These are phyloP conservation scores for Alosa sapidissima DNA, from an alignment of 2,797 vertebrate species.

Conservation along the genomic window DNA sequence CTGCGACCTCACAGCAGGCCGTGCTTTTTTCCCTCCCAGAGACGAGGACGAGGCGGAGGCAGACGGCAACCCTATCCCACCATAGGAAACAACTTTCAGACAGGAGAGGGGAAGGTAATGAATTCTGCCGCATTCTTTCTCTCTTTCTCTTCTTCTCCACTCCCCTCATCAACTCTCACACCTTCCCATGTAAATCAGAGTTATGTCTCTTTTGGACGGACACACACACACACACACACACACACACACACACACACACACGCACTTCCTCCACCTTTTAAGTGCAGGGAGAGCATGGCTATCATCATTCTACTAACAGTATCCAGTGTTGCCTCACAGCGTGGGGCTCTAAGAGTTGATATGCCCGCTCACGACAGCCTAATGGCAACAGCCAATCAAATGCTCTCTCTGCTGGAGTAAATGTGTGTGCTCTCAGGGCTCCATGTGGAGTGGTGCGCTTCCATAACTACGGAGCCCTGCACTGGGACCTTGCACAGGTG, in stretches of 20 bases:
- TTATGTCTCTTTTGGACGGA: background rate
- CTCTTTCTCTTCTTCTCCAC: constrained; percentile 1
- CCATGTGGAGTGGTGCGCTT: background rate
- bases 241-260: constrained; percentile 12
- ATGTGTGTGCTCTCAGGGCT: background rate
- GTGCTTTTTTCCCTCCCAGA: constrained; percentile 21
- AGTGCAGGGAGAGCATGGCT: background rate
- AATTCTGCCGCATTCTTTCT: constrained; percentile 33
- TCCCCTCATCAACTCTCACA: background rate
- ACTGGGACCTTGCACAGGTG: background rate
- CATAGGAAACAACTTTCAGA: constrained; percentile 40
- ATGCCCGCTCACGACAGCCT: background rate
- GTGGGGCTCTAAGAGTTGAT: background rate
- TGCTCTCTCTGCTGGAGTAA: background rate
- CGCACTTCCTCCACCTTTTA: background rate
- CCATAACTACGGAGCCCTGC: background rate
- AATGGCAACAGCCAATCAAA: background rate
- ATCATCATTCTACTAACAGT: background rate
- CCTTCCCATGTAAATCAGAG: background rate
- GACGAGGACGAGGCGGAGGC: background rate
- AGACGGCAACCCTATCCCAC: constrained; percentile 31
- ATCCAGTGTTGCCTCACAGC: background rate
- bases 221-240: constrained; percentile 4
- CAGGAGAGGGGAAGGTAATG: constrained; percentile 40
- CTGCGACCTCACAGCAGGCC: constrained; percentile 47